Evolutionary conservation across 2,113 vertebrate genomes (phyloP), one percentile per base, ranked within the genome.

Genomic region (Podarcis cretensis): DNA sequence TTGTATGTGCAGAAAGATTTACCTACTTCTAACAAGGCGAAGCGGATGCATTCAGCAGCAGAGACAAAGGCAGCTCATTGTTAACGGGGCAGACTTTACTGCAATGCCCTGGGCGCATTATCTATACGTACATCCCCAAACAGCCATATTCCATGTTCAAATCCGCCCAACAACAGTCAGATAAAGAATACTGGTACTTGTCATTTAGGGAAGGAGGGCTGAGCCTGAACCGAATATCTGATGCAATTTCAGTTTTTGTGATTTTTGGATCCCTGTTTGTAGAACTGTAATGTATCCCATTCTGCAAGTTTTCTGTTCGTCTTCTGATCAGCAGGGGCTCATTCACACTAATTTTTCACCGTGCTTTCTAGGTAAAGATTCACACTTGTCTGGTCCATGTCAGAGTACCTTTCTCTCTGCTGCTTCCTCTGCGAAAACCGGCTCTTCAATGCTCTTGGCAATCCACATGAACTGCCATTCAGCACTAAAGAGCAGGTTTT

Each of bases 1-100:
- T 57, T 82, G 84, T 40, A 32, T 16, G 16, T 1, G 5, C 37
- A 10, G 89, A 90, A 77, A 86, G 79, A 86, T 86, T 83, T 90
- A 37, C 66, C 40, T n/a, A 20, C 43, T 86, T 81, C 16, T 21
- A 37, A 74, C 35, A 3, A 63, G 66, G 75, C 65, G 3, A 13
- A 76, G 21, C n/a, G 23, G 71, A 69, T 77, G 43, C 25, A 63
- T 69, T n/a, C 27, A 63, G 16, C 79, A 32, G 57, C 81, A 89
- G 16, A 37, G n/a, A 59, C 71, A 32, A 86, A 76, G 59, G n/a
- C 14, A 57, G 18, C 20, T 1, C 35, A 37, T 82, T 86, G 78
- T n/a, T 76, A 30, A 37, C 21, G 40, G 40, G 21, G 25, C 13
- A n/a, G 54, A 48, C 7, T 14, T 13, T 43, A 10, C 13, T 25